Base-by-base conservation (phyloP, 2,888 invertebrate species). In the Mechanitis messenoides region DNA sequence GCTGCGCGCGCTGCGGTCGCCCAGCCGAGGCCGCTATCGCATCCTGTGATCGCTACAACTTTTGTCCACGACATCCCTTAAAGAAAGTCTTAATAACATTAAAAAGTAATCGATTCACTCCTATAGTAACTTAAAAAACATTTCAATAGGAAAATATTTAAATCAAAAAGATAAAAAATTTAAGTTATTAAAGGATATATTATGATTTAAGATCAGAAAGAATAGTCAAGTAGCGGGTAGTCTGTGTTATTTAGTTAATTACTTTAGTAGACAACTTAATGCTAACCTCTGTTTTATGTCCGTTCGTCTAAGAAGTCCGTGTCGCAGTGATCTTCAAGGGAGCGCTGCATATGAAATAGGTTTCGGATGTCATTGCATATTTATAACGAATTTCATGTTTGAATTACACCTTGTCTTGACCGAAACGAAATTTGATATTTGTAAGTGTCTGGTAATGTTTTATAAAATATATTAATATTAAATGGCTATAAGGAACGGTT, bases 11-110 rank as follows among this genome's bases (percentile, higher is more conserved):
- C 89, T 0, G 94, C 94, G 56, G 94, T 78, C 2, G 93, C 93
- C 83, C 92, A 95, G 60, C 97, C 97, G 20, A 97, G 90, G 2
- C 97, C 97, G 62, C 95, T 94, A 83, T 97, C 96, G 78, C 97
- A 97, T 53, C 97, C 97, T 6, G 95, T 95, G 69, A 97, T 93
- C 28, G 95, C 90, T 47, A 94, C 87, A 2, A 94, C 91, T 61
- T 83, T 75, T 11, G 72, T 83, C 56, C 80, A 69, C 3, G 79
- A 72, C 84, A 85, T 83, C 50, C 53, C 68, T 53, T 33, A 46
- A 57, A 45, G 38, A 45, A 35, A 50, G 45, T 54, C 6, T 58
- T 46, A 47, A 45, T 50, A 9, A 50, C 33, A 33, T 62, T 33
- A 60, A 53, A 55, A 45, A 58, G 56, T 42, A 53, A 20, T 46